Base-by-base conservation (phyloP, 92 coral and sea anemone genomes). In the Anthopleura xanthogrammica region DNA sequence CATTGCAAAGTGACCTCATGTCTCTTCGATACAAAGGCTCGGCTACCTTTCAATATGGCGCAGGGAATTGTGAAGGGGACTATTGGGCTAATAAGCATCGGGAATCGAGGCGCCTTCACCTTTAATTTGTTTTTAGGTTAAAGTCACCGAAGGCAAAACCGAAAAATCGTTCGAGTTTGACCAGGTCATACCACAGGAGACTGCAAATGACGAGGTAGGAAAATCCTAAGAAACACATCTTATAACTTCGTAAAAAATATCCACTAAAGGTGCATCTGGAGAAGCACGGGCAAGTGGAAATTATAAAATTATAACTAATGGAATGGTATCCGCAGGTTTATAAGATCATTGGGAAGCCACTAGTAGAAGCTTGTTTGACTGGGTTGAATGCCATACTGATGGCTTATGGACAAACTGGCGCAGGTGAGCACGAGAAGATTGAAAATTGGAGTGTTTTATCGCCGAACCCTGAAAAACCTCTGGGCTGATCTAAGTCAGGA, bases 321-420 rank as follows among this genome's bases (percentile, higher is more conserved):
- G 36, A 29, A 22, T 57, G 52, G 2, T 58, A 5, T 71, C 40
- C 52, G 24, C 64, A 93, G 97, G 97, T 93, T 79, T 91, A 89
- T 74, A 88, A 88, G 77, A 84, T 87, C 52, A 92, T 93, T 43
- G 97, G 95, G 6, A 90, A 92, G 77, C 97, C 97, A 19, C 90
- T 93, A 50, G 94, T 93, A 43, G 95, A 93, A 54, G 95, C 97
- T n/a, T 90, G 92, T 23, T 79, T 93, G 80, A 89, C 97, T 19
- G 97, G 97, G n/a, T 78, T 93, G 83, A 93, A 89, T 71, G 89
- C 95, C 50, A 93, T 93, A 77, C 77, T 93, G 74, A 93, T 93
- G 97, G 97, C 97, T 1, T 93, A 93, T 77, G 97, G 97, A 50
- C 97, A 93, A 80, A 93, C 97, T 17, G 97, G 97, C 41, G 97